Percentiles rank a stretch among this genome's conserved stretches.
Conservation (phyloP, 1,140 invertebrate species). For the Tenebrio molitor region DNA sequence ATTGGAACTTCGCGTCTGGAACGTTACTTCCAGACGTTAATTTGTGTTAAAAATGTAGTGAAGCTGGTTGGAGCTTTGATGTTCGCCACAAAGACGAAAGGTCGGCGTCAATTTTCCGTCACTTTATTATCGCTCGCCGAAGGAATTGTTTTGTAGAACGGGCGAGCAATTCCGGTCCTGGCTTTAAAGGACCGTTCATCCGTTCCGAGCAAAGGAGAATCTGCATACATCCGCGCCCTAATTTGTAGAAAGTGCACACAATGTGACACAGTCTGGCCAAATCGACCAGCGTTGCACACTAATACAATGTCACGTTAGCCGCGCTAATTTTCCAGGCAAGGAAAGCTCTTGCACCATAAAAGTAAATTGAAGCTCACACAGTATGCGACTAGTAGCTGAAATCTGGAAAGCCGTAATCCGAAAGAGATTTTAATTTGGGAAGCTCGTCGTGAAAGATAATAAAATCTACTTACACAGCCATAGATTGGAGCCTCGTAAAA, state of each 20-base stretch:
- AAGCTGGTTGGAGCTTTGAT: background rate
- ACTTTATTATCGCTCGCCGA: background rate
- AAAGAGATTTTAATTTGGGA: conserved; percentile 40
- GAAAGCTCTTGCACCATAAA: conserved; percentile 30
- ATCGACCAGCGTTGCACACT: conserved; percentile 4
- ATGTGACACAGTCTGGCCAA: conserved; percentile 30
- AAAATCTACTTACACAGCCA: conserved; percentile 36
- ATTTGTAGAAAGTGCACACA: conserved; percentile 27
- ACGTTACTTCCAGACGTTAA: no score
- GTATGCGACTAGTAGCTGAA: conserved; percentile 28
- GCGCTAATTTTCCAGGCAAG: conserved; percentile 25
- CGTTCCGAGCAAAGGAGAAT: conserved; percentile 13
- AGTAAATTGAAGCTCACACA: conserved; percentile 40
- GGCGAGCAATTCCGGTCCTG: background rate
- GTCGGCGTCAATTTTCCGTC: background rate
- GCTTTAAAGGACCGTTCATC: background rate
- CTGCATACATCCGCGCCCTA: conserved; percentile 27
- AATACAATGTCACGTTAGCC: conserved; percentile 15
- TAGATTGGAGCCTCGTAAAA: conserved; percentile 7
- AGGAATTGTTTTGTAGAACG: background rate
- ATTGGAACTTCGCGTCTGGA: no score
- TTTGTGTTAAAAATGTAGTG: background rate
- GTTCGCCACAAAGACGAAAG: background rate
- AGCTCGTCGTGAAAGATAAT: conserved; percentile 34
- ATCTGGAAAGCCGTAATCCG: conserved; percentile 36